A percentile compares a stretch with the other conserved stretches of the same genome.
Conservation (phyloP, 30 jellyfish, hydroid and myxozoan species). For the Nemopilema nomurai region DNA sequence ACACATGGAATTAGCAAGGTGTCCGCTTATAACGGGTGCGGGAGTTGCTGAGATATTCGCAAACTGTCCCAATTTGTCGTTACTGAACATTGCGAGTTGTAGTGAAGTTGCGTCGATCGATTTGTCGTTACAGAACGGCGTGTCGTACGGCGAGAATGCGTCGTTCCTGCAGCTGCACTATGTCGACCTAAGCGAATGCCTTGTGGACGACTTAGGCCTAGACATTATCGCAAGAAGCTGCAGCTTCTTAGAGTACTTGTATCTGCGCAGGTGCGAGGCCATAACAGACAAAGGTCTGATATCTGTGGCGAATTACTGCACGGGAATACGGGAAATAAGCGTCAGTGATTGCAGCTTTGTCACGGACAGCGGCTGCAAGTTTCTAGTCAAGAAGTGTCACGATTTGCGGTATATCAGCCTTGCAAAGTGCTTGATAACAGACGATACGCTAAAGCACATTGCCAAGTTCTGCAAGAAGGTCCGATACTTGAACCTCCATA, state of each 20-base stretch:
- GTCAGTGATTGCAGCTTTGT: slow-evolving; percentile 75
- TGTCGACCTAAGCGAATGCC: slow-evolving; percentile 80
- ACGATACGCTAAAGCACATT: slow-evolving; percentile 59
- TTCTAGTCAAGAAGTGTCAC: slow-evolving; percentile 56
- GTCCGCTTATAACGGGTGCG: slow-evolving; percentile 68
- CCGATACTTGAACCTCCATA: slow-evolving; percentile 71
- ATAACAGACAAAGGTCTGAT: slow-evolving; percentile 73
- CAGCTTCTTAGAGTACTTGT: slow-evolving; percentile 71
- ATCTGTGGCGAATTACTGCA: slow-evolving; percentile 73
- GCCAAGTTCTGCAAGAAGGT: slow-evolving; percentile 60
- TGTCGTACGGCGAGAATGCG: slow-evolving; percentile 74
- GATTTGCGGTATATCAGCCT: slow-evolving; percentile 78
- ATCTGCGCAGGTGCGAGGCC: slow-evolving; percentile 75
- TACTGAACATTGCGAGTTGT: slow-evolving; percentile 67
- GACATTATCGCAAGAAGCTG: slow-evolving; percentile 67
- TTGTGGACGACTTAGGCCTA: slow-evolving; percentile 59
- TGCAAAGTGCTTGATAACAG: slow-evolving; percentile 82
- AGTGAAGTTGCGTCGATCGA: slow-evolving; percentile 55
- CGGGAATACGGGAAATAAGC: slow-evolving; percentile 71
- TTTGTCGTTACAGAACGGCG: slow-evolving; percentile 29
- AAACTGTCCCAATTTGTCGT: slow-evolving; percentile 78
- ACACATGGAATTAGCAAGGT: slow-evolving; percentile 54
- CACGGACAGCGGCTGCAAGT: slow-evolving; percentile 71
- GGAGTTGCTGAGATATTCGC: slow-evolving; percentile 75
- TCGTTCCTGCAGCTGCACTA: slow-evolving; percentile 78